Evolutionary conservation across 2,797 vertebrate species (phyloP).

Genomic region (Nothura maculosa): DNA sequence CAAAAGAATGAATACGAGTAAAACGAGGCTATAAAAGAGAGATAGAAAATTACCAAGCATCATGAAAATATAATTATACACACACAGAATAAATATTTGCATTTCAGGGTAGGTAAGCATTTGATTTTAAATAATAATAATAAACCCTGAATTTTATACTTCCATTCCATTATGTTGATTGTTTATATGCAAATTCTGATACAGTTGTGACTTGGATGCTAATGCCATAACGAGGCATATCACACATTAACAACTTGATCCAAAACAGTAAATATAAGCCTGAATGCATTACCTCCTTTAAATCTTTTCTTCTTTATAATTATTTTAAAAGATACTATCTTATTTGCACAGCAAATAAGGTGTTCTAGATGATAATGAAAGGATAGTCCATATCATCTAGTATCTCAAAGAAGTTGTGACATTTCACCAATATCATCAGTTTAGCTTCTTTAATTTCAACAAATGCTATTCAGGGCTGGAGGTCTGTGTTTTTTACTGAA

Average conservation of each 20-base stretch:
- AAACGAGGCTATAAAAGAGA: conserved; percentile 45
- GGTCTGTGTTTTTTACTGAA: conserved; percentile 72
- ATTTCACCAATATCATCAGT: conserved; percentile 88
- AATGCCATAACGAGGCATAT: conserved; percentile 70
- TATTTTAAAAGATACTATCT: conserved; percentile 68
- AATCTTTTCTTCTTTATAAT: conserved; percentile 68
- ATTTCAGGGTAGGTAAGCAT: conserved; percentile 61
- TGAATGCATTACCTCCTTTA: conserved; percentile 14
- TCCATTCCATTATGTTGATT: conserved; percentile 64
- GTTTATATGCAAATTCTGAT: conserved; percentile 74
- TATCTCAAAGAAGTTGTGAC: conserved; percentile 84
- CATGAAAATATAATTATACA: conserved; percentile 53
- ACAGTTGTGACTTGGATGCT: conserved; percentile 71
- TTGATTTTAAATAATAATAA: conserved; percentile 71
- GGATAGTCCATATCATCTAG: conserved; percentile 86
- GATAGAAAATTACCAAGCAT: conserved; percentile 46
- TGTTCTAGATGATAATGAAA: conserved; percentile 88
- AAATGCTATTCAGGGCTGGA: conserved; percentile 67
- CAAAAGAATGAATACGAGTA: conserved; percentile 42
- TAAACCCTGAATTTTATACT: conserved; percentile 7
- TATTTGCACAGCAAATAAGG: conserved; percentile 82
- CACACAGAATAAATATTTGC: conserved; percentile 61
- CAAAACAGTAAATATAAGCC: conserved; percentile 45
- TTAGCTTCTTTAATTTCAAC: conserved; percentile 82
- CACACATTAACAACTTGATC: conserved; percentile 49